phyloP scores from a whole-genome alignment of 2,113 vertebrate genomes.

The Electrona antarctica region DNA sequence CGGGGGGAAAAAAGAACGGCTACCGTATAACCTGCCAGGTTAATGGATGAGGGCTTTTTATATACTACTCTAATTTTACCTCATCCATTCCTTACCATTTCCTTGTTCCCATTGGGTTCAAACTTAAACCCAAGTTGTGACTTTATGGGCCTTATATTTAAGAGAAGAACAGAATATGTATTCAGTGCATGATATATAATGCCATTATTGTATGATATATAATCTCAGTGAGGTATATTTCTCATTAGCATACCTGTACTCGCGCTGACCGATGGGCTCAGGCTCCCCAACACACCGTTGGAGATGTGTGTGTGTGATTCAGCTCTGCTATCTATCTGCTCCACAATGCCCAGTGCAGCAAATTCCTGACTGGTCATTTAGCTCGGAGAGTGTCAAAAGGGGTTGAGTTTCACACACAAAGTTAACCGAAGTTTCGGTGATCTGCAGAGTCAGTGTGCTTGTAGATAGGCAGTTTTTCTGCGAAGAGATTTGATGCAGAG shows the following conservation, averaged over 20 bases:
- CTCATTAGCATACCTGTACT: constrained; percentile 4
- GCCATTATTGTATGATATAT: neutral
- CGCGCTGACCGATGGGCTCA: neutral
- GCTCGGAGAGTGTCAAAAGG: no score
- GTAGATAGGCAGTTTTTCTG: no score
- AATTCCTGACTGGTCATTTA: no score
- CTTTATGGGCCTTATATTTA: constrained; percentile 18
- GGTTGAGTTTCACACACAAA: no score
- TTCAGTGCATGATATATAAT: neutral
- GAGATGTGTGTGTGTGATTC: neutral
- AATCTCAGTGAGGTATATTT: constrained; percentile 23
- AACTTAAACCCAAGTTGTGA: constrained; percentile 9
- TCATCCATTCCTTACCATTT: neutral
- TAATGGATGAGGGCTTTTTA: no score
- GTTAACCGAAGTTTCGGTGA: no score
- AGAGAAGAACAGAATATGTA: constrained; percentile 22
- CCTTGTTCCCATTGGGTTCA: constrained; percentile 14
- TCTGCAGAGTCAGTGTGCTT: no score
- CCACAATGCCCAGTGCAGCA: neutral
- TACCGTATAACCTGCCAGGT: no score
- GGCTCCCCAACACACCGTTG: neutral
- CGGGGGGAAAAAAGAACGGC: no score
- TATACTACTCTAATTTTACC: no score
- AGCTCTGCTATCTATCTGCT: constrained; percentile 1
- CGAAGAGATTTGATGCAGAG: no score